phyloP scores from a whole-genome alignment of 2,888 invertebrate species.

The Sphaeridia pumilis region DNA sequence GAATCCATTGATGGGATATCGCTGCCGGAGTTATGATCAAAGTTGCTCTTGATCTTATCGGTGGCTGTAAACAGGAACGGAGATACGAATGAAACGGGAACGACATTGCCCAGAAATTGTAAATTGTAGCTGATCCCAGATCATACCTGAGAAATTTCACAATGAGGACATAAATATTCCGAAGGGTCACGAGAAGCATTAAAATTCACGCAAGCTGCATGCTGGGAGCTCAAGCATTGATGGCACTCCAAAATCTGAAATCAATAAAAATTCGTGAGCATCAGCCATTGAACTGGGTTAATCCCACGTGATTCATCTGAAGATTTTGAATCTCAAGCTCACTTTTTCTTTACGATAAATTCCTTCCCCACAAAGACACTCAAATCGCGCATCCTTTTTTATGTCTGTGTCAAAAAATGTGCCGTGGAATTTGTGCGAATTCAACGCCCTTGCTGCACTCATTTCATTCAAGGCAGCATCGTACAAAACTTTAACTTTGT shows the following conservation, averaged over 20 bases:
- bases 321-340: not conserved
- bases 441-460: slow-evolving; percentile 19
- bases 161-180: slow-evolving; percentile 32
- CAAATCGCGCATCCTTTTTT: slow-evolving; percentile 37
- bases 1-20: slow-evolving; percentile 58
- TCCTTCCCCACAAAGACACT: slow-evolving; percentile 42
- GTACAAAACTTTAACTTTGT: slow-evolving; percentile 32
- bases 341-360: slow-evolving; percentile 1
- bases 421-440: slow-evolving; percentile 23
- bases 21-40: slow-evolving; percentile 58
- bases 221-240: slow-evolving; percentile 51
- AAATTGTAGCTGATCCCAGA: not conserved
- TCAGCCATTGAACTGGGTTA: not conserved
- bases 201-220: slow-evolving; percentile 48
- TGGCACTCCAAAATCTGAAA: slow-evolving; percentile 44
- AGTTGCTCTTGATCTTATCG: slow-evolving; percentile 50
- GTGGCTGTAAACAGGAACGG: slow-evolving; percentile 38
- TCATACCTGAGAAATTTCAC: slow-evolving; percentile 19
- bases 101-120: not conserved
- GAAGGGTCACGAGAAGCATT: not conserved
- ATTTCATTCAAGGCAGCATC: slow-evolving; percentile 29
- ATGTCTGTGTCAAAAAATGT: slow-evolving; percentile 36
- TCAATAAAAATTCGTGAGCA: not conserved
- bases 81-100: not conserved
- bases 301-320: not conserved